phyloP scores from a whole-genome alignment of 2,113 vertebrate species.

The Sprattus sprattus region DNA sequence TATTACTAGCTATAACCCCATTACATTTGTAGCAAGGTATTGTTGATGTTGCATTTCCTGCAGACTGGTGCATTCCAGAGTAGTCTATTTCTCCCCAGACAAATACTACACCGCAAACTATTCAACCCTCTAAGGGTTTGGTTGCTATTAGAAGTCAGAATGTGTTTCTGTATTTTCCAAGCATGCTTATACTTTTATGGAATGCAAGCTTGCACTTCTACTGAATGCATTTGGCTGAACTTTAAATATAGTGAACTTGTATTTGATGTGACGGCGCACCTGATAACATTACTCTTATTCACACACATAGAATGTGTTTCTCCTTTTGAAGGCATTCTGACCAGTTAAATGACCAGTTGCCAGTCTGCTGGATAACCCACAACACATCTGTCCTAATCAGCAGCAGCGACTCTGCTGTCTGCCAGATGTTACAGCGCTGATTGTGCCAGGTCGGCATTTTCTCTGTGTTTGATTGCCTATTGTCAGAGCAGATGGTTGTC shows the following conservation, averaged over 20 bases:
- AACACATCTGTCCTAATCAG: neutral
- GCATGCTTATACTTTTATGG: neutral
- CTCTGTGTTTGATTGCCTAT: neutral
- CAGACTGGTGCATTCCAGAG: neutral
- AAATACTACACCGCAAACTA: neutral
- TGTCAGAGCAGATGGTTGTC: neutral
- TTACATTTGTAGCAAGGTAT: neutral
- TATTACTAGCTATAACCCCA: neutral
- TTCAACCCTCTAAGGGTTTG: neutral
- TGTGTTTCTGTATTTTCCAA: neutral
- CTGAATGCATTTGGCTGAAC: neutral
- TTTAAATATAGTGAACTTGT: neutral
- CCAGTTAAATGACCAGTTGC: neutral
- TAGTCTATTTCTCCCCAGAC: neutral
- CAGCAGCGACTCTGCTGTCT: neutral
- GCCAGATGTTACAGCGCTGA: neutral
- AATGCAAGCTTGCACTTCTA: neutral
- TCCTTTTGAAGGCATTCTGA: neutral
- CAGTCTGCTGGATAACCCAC: neutral
- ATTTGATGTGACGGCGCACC: neutral
- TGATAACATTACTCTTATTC: neutral
- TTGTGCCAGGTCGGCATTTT: neutral
- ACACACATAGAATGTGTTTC: neutral
- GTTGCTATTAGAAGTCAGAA: neutral
- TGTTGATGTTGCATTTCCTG: neutral